Conservation (phyloP, 2,888 invertebrate genomes). For the Girardia tigrina region DNA sequence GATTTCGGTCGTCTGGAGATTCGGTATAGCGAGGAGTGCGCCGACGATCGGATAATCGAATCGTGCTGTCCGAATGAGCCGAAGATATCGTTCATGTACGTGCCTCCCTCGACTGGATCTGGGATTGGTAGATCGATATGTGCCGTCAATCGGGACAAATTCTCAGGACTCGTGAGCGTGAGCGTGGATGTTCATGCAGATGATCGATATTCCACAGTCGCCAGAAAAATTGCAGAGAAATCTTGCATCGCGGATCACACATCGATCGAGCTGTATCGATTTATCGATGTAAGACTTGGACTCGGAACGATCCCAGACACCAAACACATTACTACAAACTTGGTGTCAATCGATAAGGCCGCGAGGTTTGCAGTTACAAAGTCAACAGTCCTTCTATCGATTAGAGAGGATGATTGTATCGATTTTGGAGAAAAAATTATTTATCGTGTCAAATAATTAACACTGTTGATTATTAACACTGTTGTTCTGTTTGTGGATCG, state of each 20-base stretch:
- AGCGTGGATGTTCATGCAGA: background rate
- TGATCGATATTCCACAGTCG: background rate
- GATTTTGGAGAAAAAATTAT: background rate
- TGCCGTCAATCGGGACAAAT: background rate
- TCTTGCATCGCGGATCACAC: background rate
- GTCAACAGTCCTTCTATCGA: background rate
- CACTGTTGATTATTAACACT: no score
- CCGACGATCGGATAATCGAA: background rate
- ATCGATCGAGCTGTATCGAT: background rate
- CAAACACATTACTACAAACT: background rate
- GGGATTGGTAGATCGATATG: background rate
- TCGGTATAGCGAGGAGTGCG: background rate
- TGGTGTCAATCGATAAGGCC: background rate
- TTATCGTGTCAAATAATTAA: no score
- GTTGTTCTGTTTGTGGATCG: no score
- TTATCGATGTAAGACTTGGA: background rate
- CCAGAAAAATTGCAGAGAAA: background rate
- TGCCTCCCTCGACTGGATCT: background rate
- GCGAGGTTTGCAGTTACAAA: background rate
- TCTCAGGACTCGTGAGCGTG: background rate
- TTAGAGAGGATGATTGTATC: background rate
- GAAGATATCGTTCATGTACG: background rate
- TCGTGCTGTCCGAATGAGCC: constrained; percentile 11
- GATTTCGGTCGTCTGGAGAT: background rate
- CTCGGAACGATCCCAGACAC: background rate